Conservation (phyloP, 2,888 invertebrate species). For the Drosophila recens region DNA sequence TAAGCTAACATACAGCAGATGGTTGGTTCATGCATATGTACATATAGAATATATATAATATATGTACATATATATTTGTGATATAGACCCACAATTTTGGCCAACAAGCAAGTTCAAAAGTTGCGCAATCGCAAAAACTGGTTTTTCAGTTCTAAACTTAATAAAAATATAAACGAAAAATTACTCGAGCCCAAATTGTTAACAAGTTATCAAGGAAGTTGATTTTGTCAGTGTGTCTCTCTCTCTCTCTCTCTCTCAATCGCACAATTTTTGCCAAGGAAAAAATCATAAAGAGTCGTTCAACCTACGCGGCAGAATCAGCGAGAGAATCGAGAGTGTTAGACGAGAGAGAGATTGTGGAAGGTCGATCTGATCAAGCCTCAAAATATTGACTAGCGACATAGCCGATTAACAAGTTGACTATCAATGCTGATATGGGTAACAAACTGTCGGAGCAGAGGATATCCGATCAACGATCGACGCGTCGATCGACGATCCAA, state of each 20-base stretch:
- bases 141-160: conserved; percentile 69
- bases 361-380: conserved; percentile 61
- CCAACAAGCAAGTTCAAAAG: conserved; percentile 56
- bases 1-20: conserved; percentile 43
- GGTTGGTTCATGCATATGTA: conserved; percentile 4
- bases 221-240: conserved; percentile 35
- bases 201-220: conserved; percentile 79
- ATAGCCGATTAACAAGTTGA: conserved; percentile 56
- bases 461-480: conserved; percentile 24
- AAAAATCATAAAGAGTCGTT: conserved; percentile 78
- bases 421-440: conserved; percentile 16
- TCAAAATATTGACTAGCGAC: conserved; percentile 28
- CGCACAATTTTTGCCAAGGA: conserved; percentile 66
- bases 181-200: conserved; percentile 72
- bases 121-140: conserved; percentile 72
- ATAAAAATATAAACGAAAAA: conserved; percentile 28
- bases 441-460: conserved; percentile 31
- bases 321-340: conserved; percentile 23
- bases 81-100: conserved; percentile 28
- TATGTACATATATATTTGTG: conserved; percentile 4
- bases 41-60: not conserved
- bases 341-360: conserved; percentile 11
- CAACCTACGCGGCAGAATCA: conserved; percentile 61
- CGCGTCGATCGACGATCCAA: not conserved
- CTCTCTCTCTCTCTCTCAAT: conserved; percentile 25